phyloP scores from a whole-genome alignment of 2,888 invertebrate genomes.

The Melikaiella ostensackeni region DNA sequence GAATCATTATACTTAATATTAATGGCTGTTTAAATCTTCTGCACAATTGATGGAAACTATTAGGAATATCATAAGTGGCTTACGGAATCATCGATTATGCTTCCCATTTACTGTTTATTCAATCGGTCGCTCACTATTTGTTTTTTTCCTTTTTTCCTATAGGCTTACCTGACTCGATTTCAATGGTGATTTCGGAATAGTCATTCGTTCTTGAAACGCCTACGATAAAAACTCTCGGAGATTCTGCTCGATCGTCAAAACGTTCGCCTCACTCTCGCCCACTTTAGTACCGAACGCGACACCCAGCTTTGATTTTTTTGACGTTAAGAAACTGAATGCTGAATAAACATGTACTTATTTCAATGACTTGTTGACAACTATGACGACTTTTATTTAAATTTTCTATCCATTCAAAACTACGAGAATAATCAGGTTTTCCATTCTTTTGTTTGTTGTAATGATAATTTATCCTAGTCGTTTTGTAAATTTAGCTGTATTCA shows the following conservation, averaged over 20 bases:
- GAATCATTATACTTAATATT: neutral
- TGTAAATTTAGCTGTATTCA: neutral
- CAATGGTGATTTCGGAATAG: conserved; percentile 24
- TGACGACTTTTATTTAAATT: neutral
- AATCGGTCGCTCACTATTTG: neutral
- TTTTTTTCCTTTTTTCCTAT: neutral
- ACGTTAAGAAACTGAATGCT: conserved; percentile 29
- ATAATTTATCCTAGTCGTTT: neutral
- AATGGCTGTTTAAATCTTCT: neutral
- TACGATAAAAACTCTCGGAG: conserved; percentile 7
- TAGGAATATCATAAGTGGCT: neutral
- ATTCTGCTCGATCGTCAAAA: conserved; percentile 36
- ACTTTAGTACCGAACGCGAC: conserved; percentile 20
- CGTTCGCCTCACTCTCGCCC: conserved; percentile 28
- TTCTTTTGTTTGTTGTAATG: neutral
- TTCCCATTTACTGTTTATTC: neutral
- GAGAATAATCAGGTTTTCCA: neutral
- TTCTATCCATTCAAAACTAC: neutral
- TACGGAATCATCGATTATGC: neutral
- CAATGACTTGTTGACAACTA: conserved; percentile 23
- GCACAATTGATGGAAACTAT: neutral
- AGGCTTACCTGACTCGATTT: neutral
- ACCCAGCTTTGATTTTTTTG: conserved; percentile 26
- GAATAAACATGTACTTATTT: conserved; percentile 25
- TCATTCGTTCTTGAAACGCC: neutral